Evolutionary conservation across 1,140 invertebrate genomes (phyloP).

Genomic region (Hestina assimilis): DNA sequence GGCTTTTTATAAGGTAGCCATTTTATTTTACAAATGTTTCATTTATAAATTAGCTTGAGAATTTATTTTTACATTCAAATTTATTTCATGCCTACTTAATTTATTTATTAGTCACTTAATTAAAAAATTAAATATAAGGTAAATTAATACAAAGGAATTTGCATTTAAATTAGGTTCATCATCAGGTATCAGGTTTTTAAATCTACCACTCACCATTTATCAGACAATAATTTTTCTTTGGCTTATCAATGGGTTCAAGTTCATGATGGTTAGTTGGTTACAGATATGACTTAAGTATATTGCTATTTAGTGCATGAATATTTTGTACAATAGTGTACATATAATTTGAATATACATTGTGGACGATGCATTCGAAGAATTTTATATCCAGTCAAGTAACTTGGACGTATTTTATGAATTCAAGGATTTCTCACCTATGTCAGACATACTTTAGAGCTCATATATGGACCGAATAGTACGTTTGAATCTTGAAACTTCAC

Average conservation of each 20-base stretch:
- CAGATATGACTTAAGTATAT: no score
- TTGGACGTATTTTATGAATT: slow-evolving; percentile 13
- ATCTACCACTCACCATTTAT: no score
- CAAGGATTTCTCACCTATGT: slow-evolving; percentile 13
- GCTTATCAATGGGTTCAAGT: no score
- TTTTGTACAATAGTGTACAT: background rate
- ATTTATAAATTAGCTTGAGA: slow-evolving; percentile 15
- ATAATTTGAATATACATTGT: background rate
- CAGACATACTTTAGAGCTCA: slow-evolving; percentile 15
- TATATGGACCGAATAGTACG: slow-evolving; percentile 19
- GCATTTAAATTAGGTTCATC: no score
- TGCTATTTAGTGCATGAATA: no score
- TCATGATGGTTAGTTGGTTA: no score
- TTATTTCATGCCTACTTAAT: background rate
- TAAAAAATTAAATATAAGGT: no score
- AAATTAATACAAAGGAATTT: no score
- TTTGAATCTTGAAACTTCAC: slow-evolving; percentile 33
- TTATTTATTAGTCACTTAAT: no score
- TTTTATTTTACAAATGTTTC: slow-evolving; percentile 17
- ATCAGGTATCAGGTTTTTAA: no score
- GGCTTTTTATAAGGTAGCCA: slow-evolving; percentile 1
- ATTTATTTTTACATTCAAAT: background rate
- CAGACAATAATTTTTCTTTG: no score
- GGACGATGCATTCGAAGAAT: background rate
- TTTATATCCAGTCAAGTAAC: background rate